Conservation (phyloP, 92 coral and sea anemone genomes). For the Siderastrea siderea region DNA sequence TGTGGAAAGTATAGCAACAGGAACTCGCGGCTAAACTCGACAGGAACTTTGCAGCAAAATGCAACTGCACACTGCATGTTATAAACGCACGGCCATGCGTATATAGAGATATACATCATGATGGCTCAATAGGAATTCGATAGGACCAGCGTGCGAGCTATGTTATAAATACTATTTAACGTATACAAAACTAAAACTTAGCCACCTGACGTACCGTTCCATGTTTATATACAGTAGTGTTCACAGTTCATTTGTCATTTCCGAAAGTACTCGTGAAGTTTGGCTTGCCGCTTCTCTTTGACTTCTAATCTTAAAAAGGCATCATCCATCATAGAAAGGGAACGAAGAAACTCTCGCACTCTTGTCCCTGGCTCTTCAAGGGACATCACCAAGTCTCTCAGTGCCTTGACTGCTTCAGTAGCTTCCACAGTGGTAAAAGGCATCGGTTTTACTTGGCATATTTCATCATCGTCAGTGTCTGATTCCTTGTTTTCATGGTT, state of each 20-base stretch:
- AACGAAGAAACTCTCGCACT: constrained; percentile 8
- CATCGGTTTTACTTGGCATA: background rate
- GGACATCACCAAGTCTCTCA: background rate
- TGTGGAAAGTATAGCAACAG: too few species aligned
- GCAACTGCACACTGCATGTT: too few species aligned
- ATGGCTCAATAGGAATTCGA: too few species aligned
- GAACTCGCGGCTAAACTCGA: too few species aligned
- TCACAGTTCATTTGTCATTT: constrained; percentile 3
- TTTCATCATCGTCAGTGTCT: background rate
- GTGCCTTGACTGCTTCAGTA: constrained; percentile 1
- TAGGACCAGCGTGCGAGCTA: too few species aligned
- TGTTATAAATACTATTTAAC: background rate
- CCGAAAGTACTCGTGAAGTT: constrained; percentile 38
- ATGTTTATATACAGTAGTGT: constrained; percentile 14
- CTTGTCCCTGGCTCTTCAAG: constrained; percentile 11
- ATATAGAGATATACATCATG: too few species aligned
- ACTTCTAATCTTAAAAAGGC: constrained; percentile 19
- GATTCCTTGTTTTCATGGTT: background rate
- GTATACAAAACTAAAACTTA: constrained; percentile 16
- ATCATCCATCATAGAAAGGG: constrained; percentile 9
- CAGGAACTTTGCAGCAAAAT: too few species aligned
- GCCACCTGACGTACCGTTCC: constrained; percentile 40
- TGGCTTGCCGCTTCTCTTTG: constrained; percentile 42
- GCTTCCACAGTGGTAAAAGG: constrained; percentile 17
- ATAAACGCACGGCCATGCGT: too few species aligned